phyloP scores from a whole-genome alignment of 2,888 invertebrate genomes.

The Leptopilina syphax region DNA sequence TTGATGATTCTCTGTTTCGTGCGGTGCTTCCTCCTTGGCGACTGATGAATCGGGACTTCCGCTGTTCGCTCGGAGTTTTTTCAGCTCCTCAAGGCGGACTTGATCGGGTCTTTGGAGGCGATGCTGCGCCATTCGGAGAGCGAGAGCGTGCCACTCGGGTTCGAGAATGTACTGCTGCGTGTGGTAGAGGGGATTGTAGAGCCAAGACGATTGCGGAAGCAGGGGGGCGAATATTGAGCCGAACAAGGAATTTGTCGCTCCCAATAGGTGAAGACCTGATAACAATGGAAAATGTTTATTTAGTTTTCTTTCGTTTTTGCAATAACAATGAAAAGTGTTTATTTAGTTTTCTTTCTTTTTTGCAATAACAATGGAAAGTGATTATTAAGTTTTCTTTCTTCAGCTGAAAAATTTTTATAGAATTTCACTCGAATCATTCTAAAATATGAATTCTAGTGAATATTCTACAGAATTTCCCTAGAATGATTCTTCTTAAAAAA shows the following conservation, averaged over 20 bases:
- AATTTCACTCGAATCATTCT: too few relatives aligned
- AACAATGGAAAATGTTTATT: background rate
- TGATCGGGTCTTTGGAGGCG: slow-evolving; percentile 73
- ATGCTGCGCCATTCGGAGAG: slow-evolving; percentile 73
- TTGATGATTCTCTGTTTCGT: slow-evolving; percentile 58
- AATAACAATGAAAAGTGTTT: too few relatives aligned
- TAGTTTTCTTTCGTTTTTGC: too few relatives aligned
- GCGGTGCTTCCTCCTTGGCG: slow-evolving; percentile 63
- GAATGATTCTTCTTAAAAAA: too few relatives aligned
- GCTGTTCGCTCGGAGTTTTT: slow-evolving; percentile 67
- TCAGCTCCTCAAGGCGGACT: slow-evolving; percentile 68
- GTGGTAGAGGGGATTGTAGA: slow-evolving; percentile 74
- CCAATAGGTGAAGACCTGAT: slow-evolving; percentile 72
- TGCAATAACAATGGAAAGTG: too few relatives aligned
- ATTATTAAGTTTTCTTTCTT: too few relatives aligned
- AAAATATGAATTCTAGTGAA: too few relatives aligned
- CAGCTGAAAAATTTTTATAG: too few relatives aligned
- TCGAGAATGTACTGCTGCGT: slow-evolving; percentile 73
- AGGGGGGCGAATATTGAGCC: slow-evolving; percentile 75
- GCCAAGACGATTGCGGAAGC: slow-evolving; percentile 73
- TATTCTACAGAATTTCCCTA: too few relatives aligned
- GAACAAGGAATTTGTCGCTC: slow-evolving; percentile 72
- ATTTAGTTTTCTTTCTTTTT: too few relatives aligned
- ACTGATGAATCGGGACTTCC: slow-evolving; percentile 68
- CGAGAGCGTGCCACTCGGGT: slow-evolving; percentile 74